Conservation (phyloP, 2,113 vertebrate species). For the Mesocricetus auratus region DNA sequence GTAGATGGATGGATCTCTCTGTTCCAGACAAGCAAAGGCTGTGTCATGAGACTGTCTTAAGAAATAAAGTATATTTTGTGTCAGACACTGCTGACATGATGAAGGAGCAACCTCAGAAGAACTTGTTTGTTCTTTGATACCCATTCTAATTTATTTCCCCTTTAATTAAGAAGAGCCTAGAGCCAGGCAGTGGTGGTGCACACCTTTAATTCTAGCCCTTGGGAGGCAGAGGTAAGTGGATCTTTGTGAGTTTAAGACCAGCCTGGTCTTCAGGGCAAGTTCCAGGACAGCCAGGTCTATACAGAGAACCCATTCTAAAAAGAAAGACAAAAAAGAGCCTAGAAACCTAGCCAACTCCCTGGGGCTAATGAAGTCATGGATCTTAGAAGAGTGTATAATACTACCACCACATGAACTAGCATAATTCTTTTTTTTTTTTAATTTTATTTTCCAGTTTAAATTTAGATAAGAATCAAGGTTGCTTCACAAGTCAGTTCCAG, state of each 20-base stretch:
- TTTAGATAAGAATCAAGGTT: too few relatives aligned
- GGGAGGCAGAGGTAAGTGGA: too few relatives aligned
- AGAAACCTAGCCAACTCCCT: neutral
- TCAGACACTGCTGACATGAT: too few relatives aligned
- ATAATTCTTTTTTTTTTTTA: too few relatives aligned
- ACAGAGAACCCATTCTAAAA: too few relatives aligned
- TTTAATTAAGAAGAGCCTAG: neutral
- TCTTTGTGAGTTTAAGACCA: too few relatives aligned
- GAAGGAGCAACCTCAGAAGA: neutral
- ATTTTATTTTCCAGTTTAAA: too few relatives aligned
- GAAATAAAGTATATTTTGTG: neutral
- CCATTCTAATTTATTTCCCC: neutral
- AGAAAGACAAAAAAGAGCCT: neutral
- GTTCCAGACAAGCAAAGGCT: neutral
- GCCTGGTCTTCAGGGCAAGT: too few relatives aligned
- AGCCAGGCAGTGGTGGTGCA: neutral
- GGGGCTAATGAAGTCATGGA: neutral
- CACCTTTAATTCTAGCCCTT: too few relatives aligned
- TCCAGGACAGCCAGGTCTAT: too few relatives aligned
- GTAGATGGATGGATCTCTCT: neutral
- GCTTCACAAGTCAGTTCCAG: too few relatives aligned
- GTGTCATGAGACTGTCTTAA: neutral
- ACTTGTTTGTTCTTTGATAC: neutral
- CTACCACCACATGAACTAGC: neutral
- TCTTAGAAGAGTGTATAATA: neutral